Percentiles rank a stretch among this genome's conserved stretches.
Conservation (phyloP, 1,140 invertebrate genomes). For the Drosophila kikkawai region DNA sequence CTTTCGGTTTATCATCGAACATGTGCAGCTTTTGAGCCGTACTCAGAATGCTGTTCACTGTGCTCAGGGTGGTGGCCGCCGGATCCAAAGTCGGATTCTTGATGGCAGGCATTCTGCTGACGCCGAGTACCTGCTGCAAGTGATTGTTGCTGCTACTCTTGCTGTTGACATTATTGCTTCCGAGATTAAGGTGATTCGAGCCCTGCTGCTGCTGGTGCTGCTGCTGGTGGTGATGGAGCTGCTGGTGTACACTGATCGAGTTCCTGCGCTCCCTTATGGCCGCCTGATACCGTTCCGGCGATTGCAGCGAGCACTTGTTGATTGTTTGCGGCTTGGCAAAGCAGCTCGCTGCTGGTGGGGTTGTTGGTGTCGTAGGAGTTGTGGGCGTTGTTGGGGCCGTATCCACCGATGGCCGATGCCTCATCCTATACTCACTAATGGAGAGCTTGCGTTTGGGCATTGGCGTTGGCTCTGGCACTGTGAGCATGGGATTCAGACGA, state of each 20-base stretch:
- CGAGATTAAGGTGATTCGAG: constrained; percentile 12
- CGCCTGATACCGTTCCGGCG: constrained; percentile 70
- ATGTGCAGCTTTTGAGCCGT: constrained; percentile 72
- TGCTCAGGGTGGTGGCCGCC: constrained; percentile 62
- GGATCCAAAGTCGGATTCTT: constrained; percentile 43
- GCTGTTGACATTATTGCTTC: constrained; percentile 31
- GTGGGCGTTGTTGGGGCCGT: constrained; percentile 51
- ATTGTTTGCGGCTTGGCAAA: constrained; percentile 71
- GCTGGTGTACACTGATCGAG: constrained; percentile 64
- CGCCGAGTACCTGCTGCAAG: constrained; percentile 21
- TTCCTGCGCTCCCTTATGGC: constrained; percentile 70
- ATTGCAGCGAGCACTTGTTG: constrained; percentile 73
- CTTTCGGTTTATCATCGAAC: constrained; percentile 73
- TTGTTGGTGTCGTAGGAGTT: constrained; percentile 49
- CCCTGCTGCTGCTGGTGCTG: constrained; percentile 8
- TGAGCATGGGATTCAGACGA: constrained; percentile 77
- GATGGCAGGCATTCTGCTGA: constrained; percentile 16
- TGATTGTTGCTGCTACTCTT: constrained; percentile 31
- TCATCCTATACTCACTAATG: constrained; percentile 83
- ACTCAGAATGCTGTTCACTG: constrained; percentile 68
- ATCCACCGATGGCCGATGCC: constrained; percentile 74
- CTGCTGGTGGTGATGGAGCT: constrained; percentile 20
- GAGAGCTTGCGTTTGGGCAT: constrained; percentile 83
- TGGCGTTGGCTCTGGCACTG: constrained; percentile 73
- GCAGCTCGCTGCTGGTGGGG: constrained; percentile 18